phyloP scores from a whole-genome alignment of 2,113 vertebrate species.

The Puffinus mauretanicus region DNA sequence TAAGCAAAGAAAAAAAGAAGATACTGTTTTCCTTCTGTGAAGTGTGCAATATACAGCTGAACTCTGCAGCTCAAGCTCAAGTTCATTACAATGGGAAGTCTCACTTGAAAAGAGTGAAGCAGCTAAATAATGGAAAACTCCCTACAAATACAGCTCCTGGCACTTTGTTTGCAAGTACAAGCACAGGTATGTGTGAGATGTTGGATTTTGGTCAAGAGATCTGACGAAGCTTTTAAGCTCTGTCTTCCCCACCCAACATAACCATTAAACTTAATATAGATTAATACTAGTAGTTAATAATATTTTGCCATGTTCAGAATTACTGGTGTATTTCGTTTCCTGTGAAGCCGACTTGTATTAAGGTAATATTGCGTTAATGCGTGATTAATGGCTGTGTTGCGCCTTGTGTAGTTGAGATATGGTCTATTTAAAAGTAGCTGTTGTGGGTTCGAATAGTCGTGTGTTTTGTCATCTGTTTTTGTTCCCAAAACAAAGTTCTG shows the following conservation, averaged over 20 bases:
- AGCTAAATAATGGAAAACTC: constrained; percentile 83
- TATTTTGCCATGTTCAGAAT: background rate
- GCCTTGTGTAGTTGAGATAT: background rate
- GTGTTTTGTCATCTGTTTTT: background rate
- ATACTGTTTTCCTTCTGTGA: constrained; percentile 89
- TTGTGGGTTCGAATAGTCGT: background rate
- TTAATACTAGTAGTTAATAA: background rate
- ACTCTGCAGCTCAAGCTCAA: constrained; percentile 90
- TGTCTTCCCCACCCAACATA: background rate
- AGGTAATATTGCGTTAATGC: background rate
- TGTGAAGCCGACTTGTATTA: background rate
- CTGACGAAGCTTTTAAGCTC: background rate
- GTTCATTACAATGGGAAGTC: constrained; percentile 94
- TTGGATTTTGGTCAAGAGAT: background rate
- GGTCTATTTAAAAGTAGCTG: background rate
- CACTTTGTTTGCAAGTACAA: constrained; percentile 62
- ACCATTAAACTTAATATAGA: background rate
- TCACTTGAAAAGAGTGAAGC: constrained; percentile 90
- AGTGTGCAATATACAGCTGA: constrained; percentile 95
- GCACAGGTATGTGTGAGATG: constrained; percentile 73
- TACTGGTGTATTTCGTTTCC: background rate
- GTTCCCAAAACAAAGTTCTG: background rate
- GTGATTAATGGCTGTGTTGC: background rate
- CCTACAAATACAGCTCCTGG: constrained; percentile 54
- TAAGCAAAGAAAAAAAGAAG: constrained; percentile 85